phyloP scores from a whole-genome alignment of 1,140 invertebrate species.

The Megalonaias nervosa region DNA sequence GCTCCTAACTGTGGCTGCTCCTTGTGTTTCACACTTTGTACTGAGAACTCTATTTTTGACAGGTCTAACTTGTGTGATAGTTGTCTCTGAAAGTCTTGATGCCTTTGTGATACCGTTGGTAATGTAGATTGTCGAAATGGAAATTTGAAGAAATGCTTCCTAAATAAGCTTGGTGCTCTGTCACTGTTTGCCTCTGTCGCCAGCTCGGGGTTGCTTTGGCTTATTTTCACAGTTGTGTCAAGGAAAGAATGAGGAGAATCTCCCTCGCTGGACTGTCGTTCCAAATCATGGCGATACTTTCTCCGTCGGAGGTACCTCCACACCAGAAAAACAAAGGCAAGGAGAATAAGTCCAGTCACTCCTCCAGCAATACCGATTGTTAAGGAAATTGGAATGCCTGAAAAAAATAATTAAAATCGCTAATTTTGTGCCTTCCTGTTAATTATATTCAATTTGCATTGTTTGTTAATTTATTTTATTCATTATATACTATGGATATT shows the following conservation, averaged over 20 bases:
- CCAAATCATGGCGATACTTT: conserved; percentile 16
- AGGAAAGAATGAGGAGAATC: conserved; percentile 45
- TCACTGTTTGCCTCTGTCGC: conserved; percentile 24
- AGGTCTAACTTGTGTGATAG: conserved; percentile 83
- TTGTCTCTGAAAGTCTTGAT: conserved; percentile 85
- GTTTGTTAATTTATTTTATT: too few relatives aligned
- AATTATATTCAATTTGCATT: too few relatives aligned
- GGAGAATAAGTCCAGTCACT: conserved; percentile 14
- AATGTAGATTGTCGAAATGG: conserved; percentile 83
- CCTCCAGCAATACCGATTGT: conserved; percentile 13
- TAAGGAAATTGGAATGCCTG: conserved; percentile 13
- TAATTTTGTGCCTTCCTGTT: neutral
- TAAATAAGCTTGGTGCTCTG: conserved; percentile 19
- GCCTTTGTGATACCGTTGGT: conserved; percentile 84
- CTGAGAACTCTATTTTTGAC: conserved; percentile 83
- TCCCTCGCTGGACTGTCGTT: conserved; percentile 25
- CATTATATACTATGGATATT: too few relatives aligned
- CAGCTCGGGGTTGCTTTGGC: conserved; percentile 62
- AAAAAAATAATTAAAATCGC: conserved; percentile 1
- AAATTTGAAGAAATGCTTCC: conserved; percentile 47
- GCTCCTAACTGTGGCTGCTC: conserved; percentile 62
- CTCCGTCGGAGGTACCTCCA: conserved; percentile 2
- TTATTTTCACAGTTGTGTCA: conserved; percentile 41
- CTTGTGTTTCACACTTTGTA: conserved; percentile 70
- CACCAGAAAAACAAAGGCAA: conserved; percentile 14